A percentile compares a stretch with the other conserved stretches of the same genome.
Conservation (phyloP, 2,797 vertebrate species). For the Lindbergichthys nudifrons region DNA sequence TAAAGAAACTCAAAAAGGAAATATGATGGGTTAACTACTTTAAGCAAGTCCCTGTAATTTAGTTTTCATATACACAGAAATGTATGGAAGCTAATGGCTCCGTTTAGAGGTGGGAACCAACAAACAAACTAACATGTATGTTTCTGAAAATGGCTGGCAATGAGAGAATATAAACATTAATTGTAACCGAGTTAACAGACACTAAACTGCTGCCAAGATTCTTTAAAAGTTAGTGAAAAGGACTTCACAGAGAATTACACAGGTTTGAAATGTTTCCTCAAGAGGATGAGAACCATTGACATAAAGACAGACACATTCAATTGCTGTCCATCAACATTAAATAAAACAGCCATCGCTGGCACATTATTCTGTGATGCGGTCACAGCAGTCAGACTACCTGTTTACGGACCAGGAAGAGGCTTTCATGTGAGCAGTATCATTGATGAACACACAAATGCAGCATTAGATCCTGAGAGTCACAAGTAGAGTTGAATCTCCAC, state of each 20-base stretch:
- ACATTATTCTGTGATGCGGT: conserved; percentile 7
- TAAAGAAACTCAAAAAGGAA: not conserved
- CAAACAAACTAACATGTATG: not conserved
- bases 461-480: conserved; percentile 65
- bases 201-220: not conserved
- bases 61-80: conserved; percentile 1
- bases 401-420: conserved; percentile 1
- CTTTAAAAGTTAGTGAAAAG: not conserved
- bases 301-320: conserved; percentile 28
- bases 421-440: conserved; percentile 25
- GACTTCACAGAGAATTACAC: conserved; percentile 17
- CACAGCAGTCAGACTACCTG: conserved; percentile 22
- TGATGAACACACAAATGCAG: conserved; percentile 39
- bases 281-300: conserved; percentile 21
- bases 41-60: not conserved
- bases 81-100: not conserved
- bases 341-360: conserved; percentile 6
- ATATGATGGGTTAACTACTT: not conserved
- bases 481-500: conserved; percentile 24
- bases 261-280: conserved; percentile 21
- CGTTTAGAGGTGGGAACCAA: conserved; percentile 4
- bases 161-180: conserved; percentile 12
- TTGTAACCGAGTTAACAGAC: not conserved
- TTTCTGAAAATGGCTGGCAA: conserved; percentile 25
- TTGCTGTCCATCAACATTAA: conserved; percentile 28